Conservation (phyloP, 1,140 invertebrate genomes). For the Drosophila eugracilis region DNA sequence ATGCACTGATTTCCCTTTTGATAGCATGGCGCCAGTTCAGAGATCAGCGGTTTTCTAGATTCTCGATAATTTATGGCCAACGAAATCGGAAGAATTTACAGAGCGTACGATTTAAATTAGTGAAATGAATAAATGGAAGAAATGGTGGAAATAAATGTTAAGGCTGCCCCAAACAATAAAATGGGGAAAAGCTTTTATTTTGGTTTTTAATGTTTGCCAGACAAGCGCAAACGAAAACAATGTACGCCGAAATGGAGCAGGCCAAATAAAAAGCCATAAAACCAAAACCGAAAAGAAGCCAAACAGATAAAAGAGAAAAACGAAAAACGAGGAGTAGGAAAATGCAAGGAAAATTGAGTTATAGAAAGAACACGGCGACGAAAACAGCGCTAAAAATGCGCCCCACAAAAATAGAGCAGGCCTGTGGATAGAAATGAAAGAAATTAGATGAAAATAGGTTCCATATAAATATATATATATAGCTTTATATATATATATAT, state of each 20-base stretch:
- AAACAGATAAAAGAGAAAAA: slow-evolving; percentile 27
- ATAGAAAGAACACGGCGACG: slow-evolving; percentile 54
- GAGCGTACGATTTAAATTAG: slow-evolving; percentile 76
- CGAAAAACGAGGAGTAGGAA: slow-evolving; percentile 23
- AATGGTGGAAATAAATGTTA: slow-evolving; percentile 27
- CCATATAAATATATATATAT: slow-evolving; percentile 56
- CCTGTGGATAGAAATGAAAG: slow-evolving; percentile 73
- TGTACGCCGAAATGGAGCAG: slow-evolving; percentile 43
- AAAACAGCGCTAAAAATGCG: slow-evolving; percentile 67
- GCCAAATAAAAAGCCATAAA: slow-evolving; percentile 31
- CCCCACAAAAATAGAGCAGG: slow-evolving; percentile 72
- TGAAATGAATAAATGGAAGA: slow-evolving; percentile 51
- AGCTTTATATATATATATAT: slow-evolving; percentile 57
- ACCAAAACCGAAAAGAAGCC: slow-evolving; percentile 35
- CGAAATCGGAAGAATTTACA: slow-evolving; percentile 54
- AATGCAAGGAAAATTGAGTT: slow-evolving; percentile 71
- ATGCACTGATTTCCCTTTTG: slow-evolving; percentile 28
- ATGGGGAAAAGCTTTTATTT: slow-evolving; percentile 43
- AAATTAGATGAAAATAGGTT: slow-evolving; percentile 79
- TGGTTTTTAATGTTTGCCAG: slow-evolving; percentile 44
- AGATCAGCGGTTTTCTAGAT: slow-evolving; percentile 41
- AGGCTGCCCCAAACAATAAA: slow-evolving; percentile 27
- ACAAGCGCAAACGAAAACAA: slow-evolving; percentile 47
- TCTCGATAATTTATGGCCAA: slow-evolving; percentile 58
- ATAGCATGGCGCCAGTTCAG: slow-evolving; percentile 57